Conservation (phyloP, 2,797 vertebrate species). For the Acropternis orthonyx region DNA sequence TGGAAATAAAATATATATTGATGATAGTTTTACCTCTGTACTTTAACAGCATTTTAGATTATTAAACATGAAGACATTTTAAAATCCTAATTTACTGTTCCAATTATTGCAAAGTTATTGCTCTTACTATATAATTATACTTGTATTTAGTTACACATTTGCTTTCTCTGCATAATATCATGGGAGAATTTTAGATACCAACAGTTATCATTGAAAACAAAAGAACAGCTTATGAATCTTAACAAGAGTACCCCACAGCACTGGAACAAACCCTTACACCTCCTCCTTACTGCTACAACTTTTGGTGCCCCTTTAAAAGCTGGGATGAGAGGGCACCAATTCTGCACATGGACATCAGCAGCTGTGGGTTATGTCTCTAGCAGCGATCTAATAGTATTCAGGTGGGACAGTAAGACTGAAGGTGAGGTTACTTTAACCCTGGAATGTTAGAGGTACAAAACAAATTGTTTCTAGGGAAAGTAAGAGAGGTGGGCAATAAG, state of each 20-base stretch:
- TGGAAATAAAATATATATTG: slow-evolving; percentile 44
- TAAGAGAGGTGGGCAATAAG: background rate
- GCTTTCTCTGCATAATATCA: background rate
- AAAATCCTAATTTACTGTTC: slow-evolving; percentile 1
- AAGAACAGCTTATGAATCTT: background rate
- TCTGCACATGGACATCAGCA: background rate
- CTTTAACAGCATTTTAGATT: slow-evolving; percentile 42
- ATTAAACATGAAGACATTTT: slow-evolving; percentile 43
- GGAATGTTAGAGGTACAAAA: background rate
- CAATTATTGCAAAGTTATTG: background rate
- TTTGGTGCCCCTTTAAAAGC: background rate
- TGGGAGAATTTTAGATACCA: background rate
- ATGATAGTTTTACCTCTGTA: slow-evolving; percentile 38
- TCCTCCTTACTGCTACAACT: background rate
- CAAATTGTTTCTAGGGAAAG: background rate
- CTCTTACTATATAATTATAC: background rate
- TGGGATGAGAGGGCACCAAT: background rate
- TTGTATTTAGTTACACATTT: background rate
- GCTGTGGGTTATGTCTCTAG: background rate
- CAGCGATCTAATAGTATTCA: background rate
- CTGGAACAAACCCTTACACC: background rate
- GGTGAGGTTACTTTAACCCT: background rate
- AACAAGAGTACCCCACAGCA: background rate
- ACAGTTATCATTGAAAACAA: background rate
- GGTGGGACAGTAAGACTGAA: background rate